These are phyloP conservation scores for Nannoperca obscura DNA, from an alignment of 2,797 vertebrate genomes.

Conservation along the genomic window DNA sequence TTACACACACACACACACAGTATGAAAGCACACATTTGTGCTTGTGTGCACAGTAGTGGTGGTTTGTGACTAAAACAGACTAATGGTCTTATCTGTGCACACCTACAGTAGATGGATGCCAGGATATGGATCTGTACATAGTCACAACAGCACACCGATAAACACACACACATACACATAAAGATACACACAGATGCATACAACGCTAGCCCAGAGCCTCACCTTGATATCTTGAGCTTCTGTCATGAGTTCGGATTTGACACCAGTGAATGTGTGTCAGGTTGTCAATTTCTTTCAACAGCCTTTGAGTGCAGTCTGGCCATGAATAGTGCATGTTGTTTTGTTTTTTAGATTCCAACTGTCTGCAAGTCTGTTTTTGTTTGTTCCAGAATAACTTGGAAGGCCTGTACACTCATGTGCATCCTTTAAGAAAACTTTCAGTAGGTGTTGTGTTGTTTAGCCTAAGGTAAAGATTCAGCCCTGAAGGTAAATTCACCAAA, in stretches of 20 bases:
- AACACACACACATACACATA: conserved; percentile 49
- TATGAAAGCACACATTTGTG: conserved; percentile 35
- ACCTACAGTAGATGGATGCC: conserved; percentile 38
- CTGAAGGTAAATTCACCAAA: conserved; percentile 72
- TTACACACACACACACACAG: conserved; percentile 39
- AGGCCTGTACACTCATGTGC: conserved; percentile 74
- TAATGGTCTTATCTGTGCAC: conserved; percentile 51
- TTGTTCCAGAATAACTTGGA: conserved; percentile 80
- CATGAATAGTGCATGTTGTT: conserved; percentile 88
- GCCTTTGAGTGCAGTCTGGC: conserved; percentile 80
- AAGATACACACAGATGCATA: conserved; percentile 33
- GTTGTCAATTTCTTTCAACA: conserved; percentile 82
- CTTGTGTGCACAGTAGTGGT: conserved; percentile 45
- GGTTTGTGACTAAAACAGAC: conserved; percentile 58
- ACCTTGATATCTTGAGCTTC: conserved; percentile 87
- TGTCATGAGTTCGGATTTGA: conserved; percentile 87
- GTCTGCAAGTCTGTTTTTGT: conserved; percentile 82
- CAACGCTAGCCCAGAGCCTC: conserved; percentile 78
- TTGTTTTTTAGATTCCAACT: conserved; percentile 82
- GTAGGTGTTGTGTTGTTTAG: conserved; percentile 81
- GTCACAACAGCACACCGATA: conserved; percentile 40
- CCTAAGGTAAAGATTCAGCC: conserved; percentile 78
- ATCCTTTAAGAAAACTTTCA: conserved; percentile 82
- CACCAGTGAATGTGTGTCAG: conserved; percentile 85
- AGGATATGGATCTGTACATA: conserved; percentile 42